Base-by-base conservation (phyloP, 2,797 vertebrate genomes). In the Phrynocephalus guinanensis region DNA sequence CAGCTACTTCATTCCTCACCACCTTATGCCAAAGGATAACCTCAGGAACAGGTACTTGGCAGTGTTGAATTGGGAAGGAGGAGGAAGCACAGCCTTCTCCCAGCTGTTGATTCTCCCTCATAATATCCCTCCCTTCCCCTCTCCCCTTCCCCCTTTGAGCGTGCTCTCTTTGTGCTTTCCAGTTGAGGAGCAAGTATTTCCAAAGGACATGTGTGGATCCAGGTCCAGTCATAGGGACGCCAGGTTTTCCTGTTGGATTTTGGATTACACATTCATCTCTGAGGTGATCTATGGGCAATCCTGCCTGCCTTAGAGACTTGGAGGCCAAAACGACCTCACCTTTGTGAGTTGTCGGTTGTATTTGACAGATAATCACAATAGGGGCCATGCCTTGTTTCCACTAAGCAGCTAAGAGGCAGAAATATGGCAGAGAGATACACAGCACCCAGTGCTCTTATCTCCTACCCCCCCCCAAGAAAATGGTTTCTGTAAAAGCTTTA, bases 381-480 rank as follows among this genome's bases (percentile, higher is more conserved):
- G 0, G 22, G 38, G 38, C 38, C 38, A 44, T 44, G 38, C 38
- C 38, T 44, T 44, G 38, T 44, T 66, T 73, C 48, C 44, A 56
- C 18, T 75, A 33, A 75, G 28, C 50, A 86, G 73, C 0, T n/a
- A 88, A 91, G 85, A 1, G 0, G 86, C 63, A 83, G 84, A 78
- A 70, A 77, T 26, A 26, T 38, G 18, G 18, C 28, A 16, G 67
- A 85, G n/a, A 73, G 66, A 85, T 22, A 52, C 6, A n/a, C 0
- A 50, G 77, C 80, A 82, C 92, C 93, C 91, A 87, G 78, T 16
- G 87, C 79, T 90, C 88, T 96, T 95, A 94, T 95, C 95, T 95
- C 86, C 80, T 1, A 5, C 89, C 94, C 93, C 83, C 92, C 68
- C 50, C 91, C 92, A 63, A 88, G 88, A 93, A 94, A 4, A 2